Evolutionary conservation across 1,140 invertebrate species (phyloP), one percentile per base, ranked within the genome.

Genomic region (Trichonephila clavipes): DNA sequence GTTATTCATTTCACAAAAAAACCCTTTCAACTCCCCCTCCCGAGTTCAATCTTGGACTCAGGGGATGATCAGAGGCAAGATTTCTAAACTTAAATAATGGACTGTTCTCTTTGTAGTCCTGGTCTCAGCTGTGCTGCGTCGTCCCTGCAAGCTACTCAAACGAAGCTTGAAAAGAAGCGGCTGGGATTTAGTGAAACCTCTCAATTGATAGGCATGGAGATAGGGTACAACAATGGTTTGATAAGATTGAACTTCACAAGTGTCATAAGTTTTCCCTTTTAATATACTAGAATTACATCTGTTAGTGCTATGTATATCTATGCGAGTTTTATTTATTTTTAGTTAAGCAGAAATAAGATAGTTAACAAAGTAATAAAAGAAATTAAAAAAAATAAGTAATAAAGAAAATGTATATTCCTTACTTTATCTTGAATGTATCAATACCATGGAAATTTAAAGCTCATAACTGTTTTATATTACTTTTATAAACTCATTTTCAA

Each of bases 71-170:
- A 18, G 72, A 77, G 72, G 24, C 72, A 34, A 77, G 72, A 77
- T 77, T 77, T 28, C 72, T 77, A 28, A 77, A 77, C 24, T 77
- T 77, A 77, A 77, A 77, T 77, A 77, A 77, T 77, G 72, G 72
- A 77, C 28, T 77, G 28, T 16, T 77, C 72, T 40, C 72, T 77
- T 77, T 77, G 72, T 77, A 77, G 72, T 34, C 72, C 14, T 77
- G 72, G 72, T 34, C 72, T 77, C 72, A 77, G 72, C 72, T 77
- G 72, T 40, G 72, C 28, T 4, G 28, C 34, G 72, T 40, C 14
- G 18, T 18, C 14, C 72, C 12, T 24, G 72, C 34, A 77, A 16
- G 72, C 72, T 77, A 77, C 72, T 77, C 28, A 77, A 77, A 77
- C 72, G 72, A 77, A 34, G 72, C 28, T 77, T 77, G 72, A 77